Evolutionary conservation across 1,140 invertebrate genomes (phyloP).

Genomic region (Caerostris extrusa): DNA sequence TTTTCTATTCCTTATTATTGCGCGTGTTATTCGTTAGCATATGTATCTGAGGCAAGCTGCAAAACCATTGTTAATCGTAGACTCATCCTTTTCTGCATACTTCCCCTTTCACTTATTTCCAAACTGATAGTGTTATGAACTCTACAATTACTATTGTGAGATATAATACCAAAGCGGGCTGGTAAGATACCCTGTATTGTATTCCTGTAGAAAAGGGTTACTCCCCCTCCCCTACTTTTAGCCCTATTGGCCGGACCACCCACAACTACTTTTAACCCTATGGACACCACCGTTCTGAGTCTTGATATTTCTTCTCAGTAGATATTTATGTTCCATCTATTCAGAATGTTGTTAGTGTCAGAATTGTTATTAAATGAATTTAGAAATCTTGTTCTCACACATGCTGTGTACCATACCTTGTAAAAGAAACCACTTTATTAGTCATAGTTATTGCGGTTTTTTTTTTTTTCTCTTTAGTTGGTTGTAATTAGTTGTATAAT

Average conservation of each 20-base stretch:
- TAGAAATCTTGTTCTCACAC: background rate
- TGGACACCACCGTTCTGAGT: background rate
- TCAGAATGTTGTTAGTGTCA: background rate
- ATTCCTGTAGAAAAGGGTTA: background rate
- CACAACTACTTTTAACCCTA: background rate
- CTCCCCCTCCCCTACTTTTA: background rate
- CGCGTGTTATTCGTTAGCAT: slow-evolving; percentile 35
- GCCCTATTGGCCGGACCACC: background rate
- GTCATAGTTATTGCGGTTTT: background rate
- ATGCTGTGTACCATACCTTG: background rate
- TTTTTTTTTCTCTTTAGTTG: background rate
- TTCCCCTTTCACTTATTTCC: background rate
- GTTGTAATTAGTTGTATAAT: slow-evolving; percentile 15
- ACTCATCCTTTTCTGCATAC: background rate
- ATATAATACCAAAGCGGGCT: too few relatives aligned
- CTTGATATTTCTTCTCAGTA: background rate
- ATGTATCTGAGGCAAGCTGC: background rate
- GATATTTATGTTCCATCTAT: background rate
- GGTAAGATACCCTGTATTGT: background rate
- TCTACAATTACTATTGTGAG: too few relatives aligned
- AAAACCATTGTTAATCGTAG: background rate
- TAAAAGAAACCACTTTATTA: background rate
- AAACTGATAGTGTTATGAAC: too few relatives aligned
- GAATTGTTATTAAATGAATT: background rate
- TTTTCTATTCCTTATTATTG: slow-evolving; percentile 12